Evolutionary conservation across 2,797 vertebrate species (phyloP).

Genomic region (Hydrolagus colliei): DNA sequence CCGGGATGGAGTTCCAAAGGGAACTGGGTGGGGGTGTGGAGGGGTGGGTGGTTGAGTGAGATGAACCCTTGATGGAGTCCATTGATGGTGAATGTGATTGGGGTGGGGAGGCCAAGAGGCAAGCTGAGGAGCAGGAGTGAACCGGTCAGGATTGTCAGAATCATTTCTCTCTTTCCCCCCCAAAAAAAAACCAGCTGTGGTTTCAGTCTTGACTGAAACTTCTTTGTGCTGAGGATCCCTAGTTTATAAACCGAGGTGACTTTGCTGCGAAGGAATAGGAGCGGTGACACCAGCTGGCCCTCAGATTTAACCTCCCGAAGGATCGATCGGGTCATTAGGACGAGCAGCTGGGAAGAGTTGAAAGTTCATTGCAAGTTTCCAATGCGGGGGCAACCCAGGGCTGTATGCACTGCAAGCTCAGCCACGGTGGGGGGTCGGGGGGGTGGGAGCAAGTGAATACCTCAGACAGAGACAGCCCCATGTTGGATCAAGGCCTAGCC

Average conservation of each 20-base stretch:
- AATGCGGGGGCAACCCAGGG: conserved; percentile 15
- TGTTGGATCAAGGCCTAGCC: conserved; percentile 25
- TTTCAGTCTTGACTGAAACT: background rate
- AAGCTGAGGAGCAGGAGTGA: background rate
- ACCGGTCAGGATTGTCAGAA: background rate
- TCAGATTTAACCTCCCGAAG: conserved; percentile 28
- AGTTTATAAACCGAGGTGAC: background rate
- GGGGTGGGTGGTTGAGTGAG: background rate
- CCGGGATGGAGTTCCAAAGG: background rate
- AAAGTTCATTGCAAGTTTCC: conserved; percentile 24
- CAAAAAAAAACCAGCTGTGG: background rate
- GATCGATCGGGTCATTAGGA: conserved; percentile 19
- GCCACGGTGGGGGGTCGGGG: background rate
- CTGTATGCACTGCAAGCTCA: conserved; percentile 25
- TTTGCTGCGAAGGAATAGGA: conserved; percentile 5
- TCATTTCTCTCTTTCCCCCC: background rate
- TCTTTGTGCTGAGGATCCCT: background rate
- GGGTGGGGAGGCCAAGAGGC: background rate
- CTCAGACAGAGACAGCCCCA: conserved; percentile 9
- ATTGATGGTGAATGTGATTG: background rate
- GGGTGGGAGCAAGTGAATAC: conserved; percentile 14
- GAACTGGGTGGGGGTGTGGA: background rate
- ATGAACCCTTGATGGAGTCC: background rate
- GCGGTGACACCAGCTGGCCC: background rate
- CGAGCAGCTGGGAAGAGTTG: conserved; percentile 19